Evolutionary conservation across 92 coral and sea anemone genomes (phyloP), one percentile per base, ranked within the genome.

Genomic region (Montipora capitata): DNA sequence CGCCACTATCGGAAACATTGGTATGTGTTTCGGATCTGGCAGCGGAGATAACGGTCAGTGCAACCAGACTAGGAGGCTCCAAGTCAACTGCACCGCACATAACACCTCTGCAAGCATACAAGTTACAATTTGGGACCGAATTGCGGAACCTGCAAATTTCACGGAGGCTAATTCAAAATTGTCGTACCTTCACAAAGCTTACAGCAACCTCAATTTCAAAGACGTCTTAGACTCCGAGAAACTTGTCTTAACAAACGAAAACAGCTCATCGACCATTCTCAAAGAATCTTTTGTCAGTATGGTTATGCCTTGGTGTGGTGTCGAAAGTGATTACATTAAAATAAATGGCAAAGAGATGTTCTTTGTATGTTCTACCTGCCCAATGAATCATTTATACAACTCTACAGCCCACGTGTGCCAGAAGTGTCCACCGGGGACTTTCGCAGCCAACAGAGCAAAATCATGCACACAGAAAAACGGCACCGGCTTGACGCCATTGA

Each of bases 331-430:
- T 71, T 76, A 39, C 40, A 89, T 92, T 14, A 51, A 52, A 61
- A 39, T 48, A 14, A 65, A 91, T 7, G 87, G 73, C 3, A 56
- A 62, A 12, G 56, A 65, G 2, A 77, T 59, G 14, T 72, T 52
- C 12, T 80, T 85, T n/a, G 94, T 92, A 4, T 94, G 97, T 58
- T 88, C 97, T 27, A 85, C 65, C 57, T 94, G 97, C 70, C 97
- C 94, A 3, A 58, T 42, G 72, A 93, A 94, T 17, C 85, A 86
- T 58, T 66, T 68, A 7, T 92, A 94, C 80, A 68, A 82, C 40
- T 41, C 72, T 4, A 70, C 68, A 6, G 54, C 84, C 39, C 81
- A 58, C 90, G 67, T 45, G 42, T 94, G 97, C 62, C 68, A 88
- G 49, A 74, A 70, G 45, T 94, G 97, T 74, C 87, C 93, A 56